These are phyloP conservation scores for Chaetops frenatus DNA, from an alignment of 2,113 vertebrate species.

Conservation along the genomic window DNA sequence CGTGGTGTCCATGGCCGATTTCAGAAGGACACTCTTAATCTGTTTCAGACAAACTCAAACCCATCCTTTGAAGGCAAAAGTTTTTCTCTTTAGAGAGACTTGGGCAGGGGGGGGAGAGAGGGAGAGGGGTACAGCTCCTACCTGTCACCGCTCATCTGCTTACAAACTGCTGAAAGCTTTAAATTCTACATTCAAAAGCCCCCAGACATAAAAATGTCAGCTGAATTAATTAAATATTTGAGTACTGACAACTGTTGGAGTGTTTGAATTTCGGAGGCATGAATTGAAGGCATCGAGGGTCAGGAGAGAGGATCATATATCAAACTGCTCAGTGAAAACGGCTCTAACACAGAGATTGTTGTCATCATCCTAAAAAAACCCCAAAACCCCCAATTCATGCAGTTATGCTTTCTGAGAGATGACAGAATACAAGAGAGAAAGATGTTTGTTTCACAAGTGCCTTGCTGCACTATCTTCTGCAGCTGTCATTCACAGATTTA, in stretches of 20 bases:
- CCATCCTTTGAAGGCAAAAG: slow-evolving; percentile 21
- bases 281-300: not conserved
- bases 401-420: not conserved
- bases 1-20: slow-evolving; percentile 58
- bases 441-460: not conserved
- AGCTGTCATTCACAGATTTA: not conserved
- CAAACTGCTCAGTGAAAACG: not conserved
- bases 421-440: not conserved
- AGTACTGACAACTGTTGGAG: slow-evolving; percentile 35
- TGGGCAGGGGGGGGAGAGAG: not conserved
- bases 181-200: slow-evolving; percentile 22
- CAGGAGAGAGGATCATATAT: slow-evolving; percentile 21
- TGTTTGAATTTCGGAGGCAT: not conserved
- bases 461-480: not conserved
- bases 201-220: slow-evolving; percentile 43
- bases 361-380: not conserved
- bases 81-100: not conserved
- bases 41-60: slow-evolving; percentile 67
- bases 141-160: slow-evolving; percentile 28
- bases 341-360: not conserved
- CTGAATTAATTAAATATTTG: slow-evolving; percentile 57
- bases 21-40: slow-evolving; percentile 71
- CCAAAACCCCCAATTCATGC: not conserved
- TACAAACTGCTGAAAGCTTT: slow-evolving; percentile 45
- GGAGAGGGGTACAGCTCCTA: not conserved